phyloP scores from a whole-genome alignment of 1,140 invertebrate genomes.

The Euschistus heros region DNA sequence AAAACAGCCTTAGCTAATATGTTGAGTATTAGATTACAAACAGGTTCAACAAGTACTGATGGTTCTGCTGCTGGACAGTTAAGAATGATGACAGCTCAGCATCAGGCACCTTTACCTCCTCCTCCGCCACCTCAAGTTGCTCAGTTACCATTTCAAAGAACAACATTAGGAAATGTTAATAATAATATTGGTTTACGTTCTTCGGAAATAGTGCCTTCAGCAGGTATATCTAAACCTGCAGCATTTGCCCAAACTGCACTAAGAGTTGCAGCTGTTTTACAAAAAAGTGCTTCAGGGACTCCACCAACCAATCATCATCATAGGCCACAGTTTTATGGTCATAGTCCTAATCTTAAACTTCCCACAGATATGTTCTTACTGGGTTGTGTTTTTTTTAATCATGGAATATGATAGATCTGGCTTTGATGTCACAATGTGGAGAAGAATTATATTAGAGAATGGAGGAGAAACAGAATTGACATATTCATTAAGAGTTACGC shows the following conservation, averaged over 20 bases:
- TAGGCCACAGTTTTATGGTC: conserved; percentile 55
- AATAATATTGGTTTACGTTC: conserved; percentile 32
- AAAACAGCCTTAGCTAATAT: conserved; percentile 93
- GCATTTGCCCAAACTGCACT: conserved; percentile 27
- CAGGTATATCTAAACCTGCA: conserved; percentile 37
- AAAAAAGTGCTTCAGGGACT: conserved; percentile 34
- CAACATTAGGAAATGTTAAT: conserved; percentile 40
- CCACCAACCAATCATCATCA: conserved; percentile 30
- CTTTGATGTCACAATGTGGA: conserved; percentile 56
- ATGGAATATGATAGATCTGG: conserved; percentile 57
- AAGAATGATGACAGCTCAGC: conserved; percentile 65
- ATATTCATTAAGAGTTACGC: conserved; percentile 77
- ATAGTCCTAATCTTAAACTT: conserved; percentile 77
- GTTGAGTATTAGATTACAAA: conserved; percentile 75
- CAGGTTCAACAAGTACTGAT: conserved; percentile 35
- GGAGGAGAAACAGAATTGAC: conserved; percentile 80
- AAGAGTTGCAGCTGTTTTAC: conserved; percentile 43
- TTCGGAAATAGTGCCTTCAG: conserved; percentile 36
- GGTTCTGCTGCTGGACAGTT: conserved; percentile 37
- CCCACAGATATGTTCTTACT: conserved; percentile 79
- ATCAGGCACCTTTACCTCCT: conserved; percentile 45
- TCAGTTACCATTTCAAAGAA: conserved; percentile 34
- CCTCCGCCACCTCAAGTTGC: conserved; percentile 37
- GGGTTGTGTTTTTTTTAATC: conserved; percentile 84
- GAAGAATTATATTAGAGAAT: conserved; percentile 68